Evolutionary conservation across 2,888 invertebrate species (phyloP), one percentile per base, ranked within the genome.

Genomic region (Antheraea yamamai): DNA sequence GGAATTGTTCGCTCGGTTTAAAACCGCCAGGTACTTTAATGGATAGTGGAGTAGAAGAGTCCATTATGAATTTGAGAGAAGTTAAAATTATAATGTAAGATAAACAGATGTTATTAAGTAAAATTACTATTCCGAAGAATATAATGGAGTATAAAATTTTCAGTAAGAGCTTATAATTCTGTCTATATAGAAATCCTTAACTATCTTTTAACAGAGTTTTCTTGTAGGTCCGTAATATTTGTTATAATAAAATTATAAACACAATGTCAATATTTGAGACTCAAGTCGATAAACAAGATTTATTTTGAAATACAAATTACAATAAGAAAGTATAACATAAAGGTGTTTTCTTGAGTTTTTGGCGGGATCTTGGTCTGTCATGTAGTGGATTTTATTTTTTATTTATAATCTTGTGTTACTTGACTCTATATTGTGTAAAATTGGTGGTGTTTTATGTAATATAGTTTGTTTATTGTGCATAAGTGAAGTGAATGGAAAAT

Each of bases 11-110:
- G 23, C 26, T 14, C 14, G 64, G 26, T 66, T 30, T 66, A 30
- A 66, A 66, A 30, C 64, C 30, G 64, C 30, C 64, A 66, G 26
- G 64, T 66, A 30, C 16, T 30, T 16, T 66, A 66, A 66, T 66
- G 64, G 26, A 66, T 16, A 16, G 30, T 30, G 26, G 30, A 66
- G 61, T 61, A 23, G 61, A 61, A 61, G 30, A 66, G 64, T 61
- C 61, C 64, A 66, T 66, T 66, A 66, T 16, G 26, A 66, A 30
- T 26, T 66, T 26, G 16, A 30, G 64, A 66, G 64, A 66, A 66
- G 2, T 26, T 12, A 66, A 66, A 30, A 30, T 30, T 30, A 66
- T 66, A 66, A 30, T 66, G 30, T 16, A 30, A 26, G 16, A 4
- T 30, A 30, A 30, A 66, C 26, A 66, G 16, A 26, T 26, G 3